phyloP scores from a whole-genome alignment of 2,888 invertebrate genomes.

The Pardosa pseudoannulata region DNA sequence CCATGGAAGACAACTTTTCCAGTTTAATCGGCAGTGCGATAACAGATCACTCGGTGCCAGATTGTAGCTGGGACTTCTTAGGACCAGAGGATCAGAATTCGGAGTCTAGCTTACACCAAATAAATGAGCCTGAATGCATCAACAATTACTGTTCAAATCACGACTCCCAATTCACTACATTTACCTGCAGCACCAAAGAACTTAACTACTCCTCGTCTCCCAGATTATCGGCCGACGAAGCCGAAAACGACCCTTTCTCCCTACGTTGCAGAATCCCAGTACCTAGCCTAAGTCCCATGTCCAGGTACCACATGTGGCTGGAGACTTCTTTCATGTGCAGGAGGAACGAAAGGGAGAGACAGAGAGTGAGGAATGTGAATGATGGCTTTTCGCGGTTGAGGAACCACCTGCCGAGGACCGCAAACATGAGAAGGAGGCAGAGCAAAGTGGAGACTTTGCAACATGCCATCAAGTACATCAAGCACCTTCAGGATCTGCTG shows the following conservation, averaged over 20 bases:
- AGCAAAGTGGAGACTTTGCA: slow-evolving; percentile 78
- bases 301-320: slow-evolving; percentile 55
- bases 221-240: not conserved
- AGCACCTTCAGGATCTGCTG: slow-evolving; percentile 48
- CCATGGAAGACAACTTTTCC: not conserved
- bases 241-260: slow-evolving; percentile 38
- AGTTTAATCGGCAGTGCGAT: not conserved
- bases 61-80: slow-evolving; percentile 28
- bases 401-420: slow-evolving; percentile 76
- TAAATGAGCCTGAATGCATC: not conserved
- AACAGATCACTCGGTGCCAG: slow-evolving; percentile 36
- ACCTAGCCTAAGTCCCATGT: slow-evolving; percentile 9
- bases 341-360: slow-evolving; percentile 78
- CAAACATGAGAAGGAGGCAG: slow-evolving; percentile 75
- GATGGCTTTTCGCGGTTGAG: slow-evolving; percentile 78
- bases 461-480: slow-evolving; percentile 76
- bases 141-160: not conserved
- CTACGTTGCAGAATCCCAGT: slow-evolving; percentile 53
- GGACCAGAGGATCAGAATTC: slow-evolving; percentile 6
- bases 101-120: not conserved
- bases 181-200: too few relatives aligned
- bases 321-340: slow-evolving; percentile 73
- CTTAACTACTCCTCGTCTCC: not conserved
- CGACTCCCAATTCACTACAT: too few relatives aligned
- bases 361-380: slow-evolving; percentile 77